Percentiles rank a stretch among this genome's conserved stretches.
Conservation (phyloP, 2,888 invertebrate genomes). For the Tetragnatha montana region DNA sequence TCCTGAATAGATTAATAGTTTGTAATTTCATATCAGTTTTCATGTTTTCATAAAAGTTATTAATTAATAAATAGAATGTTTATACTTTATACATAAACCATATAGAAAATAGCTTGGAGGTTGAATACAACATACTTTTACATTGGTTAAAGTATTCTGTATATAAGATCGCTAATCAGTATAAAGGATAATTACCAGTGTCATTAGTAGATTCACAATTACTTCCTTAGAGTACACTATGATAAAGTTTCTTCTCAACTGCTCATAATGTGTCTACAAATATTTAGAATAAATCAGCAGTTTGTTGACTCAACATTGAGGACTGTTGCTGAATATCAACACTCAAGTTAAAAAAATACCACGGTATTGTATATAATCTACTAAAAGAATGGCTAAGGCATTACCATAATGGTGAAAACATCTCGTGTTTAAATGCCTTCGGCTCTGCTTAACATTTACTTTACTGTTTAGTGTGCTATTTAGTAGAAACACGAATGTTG, state of each 20-base stretch:
- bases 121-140: no score
- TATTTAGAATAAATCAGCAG: background rate
- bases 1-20: no score
- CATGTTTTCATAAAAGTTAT: no score
- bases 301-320: background rate
- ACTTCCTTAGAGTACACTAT: no score
- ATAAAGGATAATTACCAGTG: no score
- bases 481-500: background rate
- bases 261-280: background rate
- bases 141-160: no score
- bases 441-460: background rate
- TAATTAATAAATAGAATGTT: no score
- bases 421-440: background rate
- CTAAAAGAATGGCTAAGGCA: background rate
- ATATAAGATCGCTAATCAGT: no score
- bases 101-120: no score
- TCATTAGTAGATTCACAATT: no score
- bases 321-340: background rate
- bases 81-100: no score
- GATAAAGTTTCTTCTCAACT: background rate
- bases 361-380: background rate
- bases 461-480: background rate
- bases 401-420: background rate
- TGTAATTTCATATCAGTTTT: no score
- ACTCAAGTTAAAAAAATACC: background rate